phyloP scores from a whole-genome alignment of 2,888 invertebrate species.

The Campoplex capitator region DNA sequence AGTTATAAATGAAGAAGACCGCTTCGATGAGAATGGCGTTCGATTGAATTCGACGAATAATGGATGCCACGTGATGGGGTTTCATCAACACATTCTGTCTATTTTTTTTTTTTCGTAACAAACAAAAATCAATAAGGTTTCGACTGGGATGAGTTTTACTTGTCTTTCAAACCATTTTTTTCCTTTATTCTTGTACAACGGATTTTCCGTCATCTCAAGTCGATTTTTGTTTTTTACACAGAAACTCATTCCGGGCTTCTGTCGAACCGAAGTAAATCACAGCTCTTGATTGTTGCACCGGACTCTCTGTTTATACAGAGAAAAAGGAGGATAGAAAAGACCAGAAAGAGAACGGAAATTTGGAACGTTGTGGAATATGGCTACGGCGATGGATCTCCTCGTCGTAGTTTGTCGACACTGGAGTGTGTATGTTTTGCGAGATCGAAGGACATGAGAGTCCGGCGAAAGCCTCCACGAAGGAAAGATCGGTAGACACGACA shows the following conservation, averaged over 20 bases:
- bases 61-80: background rate
- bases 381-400: constrained; percentile 36
- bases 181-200: background rate
- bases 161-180: background rate
- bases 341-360: constrained; percentile 36
- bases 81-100: background rate
- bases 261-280: constrained; percentile 78
- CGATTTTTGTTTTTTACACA: constrained; percentile 13
- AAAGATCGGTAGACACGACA: constrained; percentile 45
- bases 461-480: constrained; percentile 33
- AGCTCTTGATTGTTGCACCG: constrained; percentile 78
- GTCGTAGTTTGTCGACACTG: constrained; percentile 63
- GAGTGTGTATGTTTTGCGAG: constrained; percentile 67
- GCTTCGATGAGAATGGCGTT: background rate
- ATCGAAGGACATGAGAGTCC: constrained; percentile 55
- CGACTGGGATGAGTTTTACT: background rate
- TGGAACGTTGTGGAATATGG: constrained; percentile 42
- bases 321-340: constrained; percentile 54
- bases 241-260: constrained; percentile 56
- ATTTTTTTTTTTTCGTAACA: background rate
- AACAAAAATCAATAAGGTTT: constrained; percentile 19
- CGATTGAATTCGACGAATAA: background rate
- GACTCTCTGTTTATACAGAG: constrained; percentile 76
- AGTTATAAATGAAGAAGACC: background rate
- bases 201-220: background rate